These are phyloP conservation scores for Chloroceryle inda DNA, from an alignment of 2,797 vertebrate species.

Conservation along the genomic window DNA sequence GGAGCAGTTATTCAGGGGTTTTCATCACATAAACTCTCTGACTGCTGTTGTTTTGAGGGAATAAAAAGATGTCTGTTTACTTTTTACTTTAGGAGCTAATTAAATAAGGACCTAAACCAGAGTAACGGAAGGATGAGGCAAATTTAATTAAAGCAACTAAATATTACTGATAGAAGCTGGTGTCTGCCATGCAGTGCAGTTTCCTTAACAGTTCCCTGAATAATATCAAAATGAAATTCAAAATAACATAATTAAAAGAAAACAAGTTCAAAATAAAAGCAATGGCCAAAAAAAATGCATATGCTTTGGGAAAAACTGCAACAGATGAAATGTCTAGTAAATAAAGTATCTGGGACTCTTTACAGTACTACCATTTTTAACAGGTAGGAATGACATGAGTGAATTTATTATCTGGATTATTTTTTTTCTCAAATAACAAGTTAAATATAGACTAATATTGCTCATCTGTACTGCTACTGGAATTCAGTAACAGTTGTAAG, in stretches of 20 bases:
- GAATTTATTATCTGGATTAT: background rate
- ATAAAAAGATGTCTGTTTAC: background rate
- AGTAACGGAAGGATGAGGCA: background rate
- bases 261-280: background rate
- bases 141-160: background rate
- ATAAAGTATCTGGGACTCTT: background rate
- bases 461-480: background rate
- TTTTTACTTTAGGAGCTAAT: background rate
- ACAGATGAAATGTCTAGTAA: background rate
- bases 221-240: background rate
- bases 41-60: background rate
- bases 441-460: background rate
- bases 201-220: background rate
- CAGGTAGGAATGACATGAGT: background rate
- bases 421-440: background rate
- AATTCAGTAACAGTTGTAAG: background rate
- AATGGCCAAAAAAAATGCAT: background rate
- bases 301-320: background rate
- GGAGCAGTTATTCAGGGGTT: background rate
- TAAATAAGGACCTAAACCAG: background rate
- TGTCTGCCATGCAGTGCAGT: background rate
- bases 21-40: background rate
- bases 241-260: background rate
- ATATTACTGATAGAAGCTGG: background rate
- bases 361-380: background rate